phyloP scores from a whole-genome alignment of 2,888 invertebrate genomes.

The Diarsia brunnea region DNA sequence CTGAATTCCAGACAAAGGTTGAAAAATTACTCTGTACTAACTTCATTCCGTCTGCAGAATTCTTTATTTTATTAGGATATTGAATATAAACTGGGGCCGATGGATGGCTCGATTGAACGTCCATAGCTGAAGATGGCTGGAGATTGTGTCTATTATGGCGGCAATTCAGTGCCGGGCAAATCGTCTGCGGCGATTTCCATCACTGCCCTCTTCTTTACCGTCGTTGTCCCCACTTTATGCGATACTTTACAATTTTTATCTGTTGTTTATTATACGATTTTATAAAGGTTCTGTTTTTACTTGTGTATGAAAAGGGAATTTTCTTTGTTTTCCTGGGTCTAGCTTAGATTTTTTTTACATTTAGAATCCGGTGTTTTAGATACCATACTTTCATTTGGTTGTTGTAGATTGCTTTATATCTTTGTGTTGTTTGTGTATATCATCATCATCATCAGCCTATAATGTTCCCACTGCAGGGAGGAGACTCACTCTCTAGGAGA shows the following conservation, averaged over 20 bases:
- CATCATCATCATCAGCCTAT: too few relatives aligned
- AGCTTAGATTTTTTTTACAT: background rate
- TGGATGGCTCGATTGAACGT: conserved; percentile 47
- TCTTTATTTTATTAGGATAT: conserved; percentile 58
- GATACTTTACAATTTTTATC: conserved; percentile 38
- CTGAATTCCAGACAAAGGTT: conserved; percentile 20
- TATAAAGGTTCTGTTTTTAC: background rate
- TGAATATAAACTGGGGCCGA: conserved; percentile 53
- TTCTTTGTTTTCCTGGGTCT: background rate
- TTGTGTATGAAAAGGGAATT: background rate
- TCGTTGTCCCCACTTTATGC: conserved; percentile 31
- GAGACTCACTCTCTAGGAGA: too few relatives aligned
- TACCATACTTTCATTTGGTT: background rate
- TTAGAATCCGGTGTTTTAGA: background rate
- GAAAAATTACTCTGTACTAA: conserved; percentile 29
- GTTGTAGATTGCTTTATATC: background rate
- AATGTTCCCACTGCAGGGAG: too few relatives aligned
- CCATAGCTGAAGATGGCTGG: conserved; percentile 43
- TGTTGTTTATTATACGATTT: conserved; percentile 29
- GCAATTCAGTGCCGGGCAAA: conserved; percentile 55
- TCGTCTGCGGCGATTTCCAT: conserved; percentile 56
- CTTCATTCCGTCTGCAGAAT: conserved; percentile 27
- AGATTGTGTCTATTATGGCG: conserved; percentile 59
- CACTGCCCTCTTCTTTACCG: conserved; percentile 37
- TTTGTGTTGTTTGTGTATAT: background rate